Evolutionary conservation across 2,888 invertebrate species (phyloP), one percentile per base, ranked within the genome.

Genomic region (Sminthurinus aureus): DNA sequence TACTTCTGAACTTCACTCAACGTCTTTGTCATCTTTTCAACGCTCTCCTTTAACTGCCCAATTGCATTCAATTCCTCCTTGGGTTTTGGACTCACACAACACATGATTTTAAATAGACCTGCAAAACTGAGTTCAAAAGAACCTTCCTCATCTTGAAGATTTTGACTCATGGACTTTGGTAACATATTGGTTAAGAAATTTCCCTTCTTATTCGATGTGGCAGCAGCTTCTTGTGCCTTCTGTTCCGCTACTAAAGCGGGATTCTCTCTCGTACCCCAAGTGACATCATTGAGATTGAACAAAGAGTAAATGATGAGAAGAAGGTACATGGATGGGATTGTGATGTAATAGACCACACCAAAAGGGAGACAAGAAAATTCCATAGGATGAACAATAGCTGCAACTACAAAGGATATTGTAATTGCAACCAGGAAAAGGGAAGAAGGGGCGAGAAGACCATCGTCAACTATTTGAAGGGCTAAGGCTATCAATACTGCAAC

Each of bases 291-390:
- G 91, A 98, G 92, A 90, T 98, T 98, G 90, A 97, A 96, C 50
- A 98, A 92, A 0, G 97, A 96, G 90, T 96, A 98, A 83, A 98
- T 95, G 87, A 97, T 94, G 81, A 98, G 92, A 89, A 98, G 91
- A 93, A 98, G 94, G 90, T 98, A 83, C 95, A 98, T 98, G 87
- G 96, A 96, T 0, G 98, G 98, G 81, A 98, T 96, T 9, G 97
- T 96, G 76, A 98, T 93, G 90, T 95, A 95, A 90, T 98, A 98
- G 69, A 98, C 93, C 84, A 93, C 90, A 20, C 95, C 93, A 88
- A 94, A 94, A 66, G 94, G 90, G n/a, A 97, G 90, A 86, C 96
- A 96, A 74, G 91, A 90, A 81, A 94, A 92, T 91, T 96, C 96
- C 89, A 93, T 93, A 0, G 97, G 97, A 90, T 97, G 97, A 73